Evolutionary conservation across 2,113 vertebrate species (phyloP).

Genomic region (Sebastes schlegelii): DNA sequence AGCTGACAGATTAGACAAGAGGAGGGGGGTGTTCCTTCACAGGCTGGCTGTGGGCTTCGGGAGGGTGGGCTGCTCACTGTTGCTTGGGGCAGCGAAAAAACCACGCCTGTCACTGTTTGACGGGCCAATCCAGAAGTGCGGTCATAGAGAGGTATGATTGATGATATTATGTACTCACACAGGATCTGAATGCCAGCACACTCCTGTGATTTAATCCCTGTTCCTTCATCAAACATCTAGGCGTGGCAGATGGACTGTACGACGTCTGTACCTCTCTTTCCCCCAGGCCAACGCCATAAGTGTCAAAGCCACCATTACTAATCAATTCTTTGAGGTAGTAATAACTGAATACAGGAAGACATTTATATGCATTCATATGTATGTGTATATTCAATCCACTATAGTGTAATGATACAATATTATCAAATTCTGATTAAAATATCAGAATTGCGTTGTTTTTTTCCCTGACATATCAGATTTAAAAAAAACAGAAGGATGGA

Average conservation of each 20-base stretch:
- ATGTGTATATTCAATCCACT: neutral
- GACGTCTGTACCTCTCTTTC: conserved; percentile 29
- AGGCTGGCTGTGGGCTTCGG: conserved; percentile 68
- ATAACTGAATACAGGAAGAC: conserved; percentile 15
- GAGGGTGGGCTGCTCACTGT: conserved; percentile 71
- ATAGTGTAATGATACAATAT: neutral
- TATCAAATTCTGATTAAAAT: neutral
- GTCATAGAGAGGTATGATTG: conserved; percentile 77
- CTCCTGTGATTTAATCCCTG: conserved; percentile 77
- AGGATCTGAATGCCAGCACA: conserved; percentile 75
- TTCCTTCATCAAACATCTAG: conserved; percentile 73
- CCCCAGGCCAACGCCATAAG: conserved; percentile 27
- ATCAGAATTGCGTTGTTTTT: neutral
- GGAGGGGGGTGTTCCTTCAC: conserved; percentile 50
- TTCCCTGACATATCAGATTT: neutral
- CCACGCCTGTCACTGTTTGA: conserved; percentile 77
- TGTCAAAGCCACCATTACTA: conserved; percentile 48
- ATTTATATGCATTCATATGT: neutral
- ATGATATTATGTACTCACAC: conserved; percentile 79
- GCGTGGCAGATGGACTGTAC: conserved; percentile 60
- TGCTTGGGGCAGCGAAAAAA: conserved; percentile 68
- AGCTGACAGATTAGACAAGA: conserved; percentile 81
- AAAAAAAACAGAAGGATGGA: conserved; percentile 1
- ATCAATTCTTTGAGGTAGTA: conserved; percentile 41
- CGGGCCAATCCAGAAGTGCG: conserved; percentile 72